phyloP scores from a whole-genome alignment of 1,140 invertebrate species.

The Apis laboriosa region DNA sequence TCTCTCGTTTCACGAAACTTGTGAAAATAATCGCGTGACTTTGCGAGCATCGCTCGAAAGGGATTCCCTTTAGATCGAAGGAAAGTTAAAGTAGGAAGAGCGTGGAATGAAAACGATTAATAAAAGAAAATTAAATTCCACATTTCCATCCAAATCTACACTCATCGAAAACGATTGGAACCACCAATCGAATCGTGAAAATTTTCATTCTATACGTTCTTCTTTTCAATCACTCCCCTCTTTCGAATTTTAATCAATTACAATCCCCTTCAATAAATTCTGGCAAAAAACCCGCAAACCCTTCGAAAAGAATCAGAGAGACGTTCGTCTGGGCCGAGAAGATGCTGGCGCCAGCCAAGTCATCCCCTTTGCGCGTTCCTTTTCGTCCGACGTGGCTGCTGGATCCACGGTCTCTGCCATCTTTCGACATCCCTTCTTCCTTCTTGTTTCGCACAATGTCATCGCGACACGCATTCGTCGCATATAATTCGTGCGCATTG shows the following conservation, averaged over 20 bases:
- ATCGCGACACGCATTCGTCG: slow-evolving; percentile 65
- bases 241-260: too few species aligned
- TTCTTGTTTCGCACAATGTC: slow-evolving; percentile 40
- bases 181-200: too few species aligned
- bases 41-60: background rate
- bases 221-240: too few species aligned
- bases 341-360: slow-evolving; percentile 62
- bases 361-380: slow-evolving; percentile 44
- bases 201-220: too few species aligned
- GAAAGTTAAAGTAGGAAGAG: background rate
- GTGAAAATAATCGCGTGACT: background rate
- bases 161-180: too few species aligned
- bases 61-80: background rate
- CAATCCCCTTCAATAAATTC: too few species aligned
- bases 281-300: background rate
- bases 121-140: too few species aligned
- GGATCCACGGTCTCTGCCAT: slow-evolving; percentile 23
- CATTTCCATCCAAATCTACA: too few species aligned
- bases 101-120: too few species aligned
- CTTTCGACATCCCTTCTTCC: slow-evolving; percentile 4
- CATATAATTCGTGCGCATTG: slow-evolving; percentile 64
- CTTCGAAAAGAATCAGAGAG: slow-evolving; percentile 25
- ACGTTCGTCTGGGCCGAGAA: slow-evolving; percentile 45
- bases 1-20: background rate
- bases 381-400: slow-evolving; percentile 13